Evolutionary conservation across 2,113 vertebrate genomes (phyloP), one percentile per base, ranked within the genome.

Genomic region (Coracopsis vasa): DNA sequence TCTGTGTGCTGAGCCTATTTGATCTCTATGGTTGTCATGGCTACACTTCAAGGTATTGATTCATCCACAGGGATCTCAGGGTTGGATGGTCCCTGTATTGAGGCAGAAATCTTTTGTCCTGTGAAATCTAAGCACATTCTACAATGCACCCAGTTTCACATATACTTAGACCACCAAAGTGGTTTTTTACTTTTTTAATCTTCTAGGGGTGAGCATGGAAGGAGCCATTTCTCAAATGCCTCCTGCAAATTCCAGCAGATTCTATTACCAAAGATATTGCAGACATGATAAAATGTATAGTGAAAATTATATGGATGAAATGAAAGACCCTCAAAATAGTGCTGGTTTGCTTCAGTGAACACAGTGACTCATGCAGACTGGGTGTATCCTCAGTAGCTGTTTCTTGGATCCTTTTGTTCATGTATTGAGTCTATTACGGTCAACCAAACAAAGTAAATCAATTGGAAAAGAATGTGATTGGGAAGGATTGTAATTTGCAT

Each of bases 21-120:
- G 86, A 92, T 95, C 94, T 97, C 72, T 93, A 13, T 78, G 77
- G 97, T 98, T 98, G 98, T 97, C 97, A 98, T 98, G 97, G 92
- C 80, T 85, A 98, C 95, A 71, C 23, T 48, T 95, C 80, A 92
- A 97, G 88, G 88, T 96, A 98, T 97, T 58, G 92, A 98, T 97
- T 97, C 92, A 83, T 94, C 90, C 81, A 75, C 67, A 91, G 93
- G 94, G 92, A 97, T 92, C 81, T 95, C 84, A 73, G 86, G 93
- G 82, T 95, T 93, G 80, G 95, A 96, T 86, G 80, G 74, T 96
- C 81, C 47, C 90, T 88, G 64, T 89, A 90, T 61, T 91, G 91
- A 97, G 78, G 88, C 58, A 90, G 75, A 86, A 90, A 56, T 86
- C 93, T 90, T 97, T 93, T 96, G 93, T 96, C 88, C 79, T 90